Conservation (phyloP, 2,797 vertebrate species). For the Gouania willdenowi region DNA sequence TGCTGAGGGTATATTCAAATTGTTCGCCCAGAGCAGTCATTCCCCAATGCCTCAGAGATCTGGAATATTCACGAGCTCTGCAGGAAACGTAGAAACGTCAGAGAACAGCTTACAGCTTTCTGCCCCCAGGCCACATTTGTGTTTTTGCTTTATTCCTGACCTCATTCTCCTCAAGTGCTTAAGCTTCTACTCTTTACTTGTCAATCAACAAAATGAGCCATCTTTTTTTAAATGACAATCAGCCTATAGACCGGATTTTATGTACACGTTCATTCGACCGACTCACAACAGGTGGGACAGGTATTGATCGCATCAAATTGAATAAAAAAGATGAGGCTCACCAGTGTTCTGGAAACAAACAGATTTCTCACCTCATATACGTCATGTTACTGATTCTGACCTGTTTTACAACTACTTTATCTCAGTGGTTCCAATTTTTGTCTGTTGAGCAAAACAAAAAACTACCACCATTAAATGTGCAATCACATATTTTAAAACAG, state of each 20-base stretch:
- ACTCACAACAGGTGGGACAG: constrained; percentile 17
- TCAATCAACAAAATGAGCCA: constrained; percentile 33
- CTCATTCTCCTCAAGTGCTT: constrained; percentile 8
- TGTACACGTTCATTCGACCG: constrained; percentile 1
- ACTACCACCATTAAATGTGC: too few relatives aligned
- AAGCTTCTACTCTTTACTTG: constrained; percentile 10
- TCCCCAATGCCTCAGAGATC: neutral
- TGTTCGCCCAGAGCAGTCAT: neutral
- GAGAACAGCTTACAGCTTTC: neutral
- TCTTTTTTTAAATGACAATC: constrained; percentile 4
- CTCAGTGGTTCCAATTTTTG: too few relatives aligned
- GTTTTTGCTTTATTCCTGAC: constrained; percentile 9
- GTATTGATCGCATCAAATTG: constrained; percentile 9
- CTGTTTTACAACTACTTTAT: too few relatives aligned
- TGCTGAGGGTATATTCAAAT: neutral
- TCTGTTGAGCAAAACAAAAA: too few relatives aligned
- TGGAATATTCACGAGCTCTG: constrained; percentile 15
- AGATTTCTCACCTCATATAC: too few relatives aligned
- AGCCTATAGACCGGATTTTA: constrained; percentile 16
- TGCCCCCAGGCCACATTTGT: constrained; percentile 11
- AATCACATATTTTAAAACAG: too few relatives aligned
- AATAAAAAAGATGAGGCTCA: constrained; percentile 2
- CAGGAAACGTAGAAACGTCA: neutral
- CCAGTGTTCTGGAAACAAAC: constrained; percentile 5
- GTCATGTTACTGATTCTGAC: too few relatives aligned